Evolutionary conservation across 30 jellyfish, hydroid and myxozoan species (phyloP).

Genomic region (Euphysa ruthae): DNA sequence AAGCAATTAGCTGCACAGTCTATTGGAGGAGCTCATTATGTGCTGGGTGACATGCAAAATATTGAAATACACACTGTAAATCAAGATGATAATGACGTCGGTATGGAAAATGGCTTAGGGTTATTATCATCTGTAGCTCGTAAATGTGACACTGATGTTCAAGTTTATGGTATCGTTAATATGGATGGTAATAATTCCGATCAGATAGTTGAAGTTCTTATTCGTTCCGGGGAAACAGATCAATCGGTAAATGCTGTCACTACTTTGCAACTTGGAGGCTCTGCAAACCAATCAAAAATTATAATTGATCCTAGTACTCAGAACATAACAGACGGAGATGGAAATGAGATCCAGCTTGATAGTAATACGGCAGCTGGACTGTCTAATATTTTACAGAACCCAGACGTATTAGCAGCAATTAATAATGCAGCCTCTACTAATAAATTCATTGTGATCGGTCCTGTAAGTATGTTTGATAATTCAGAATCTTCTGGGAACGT

Average conservation of each 20-base stretch:
- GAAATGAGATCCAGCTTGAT: conserved; percentile 29
- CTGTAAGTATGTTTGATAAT: conserved; percentile 91
- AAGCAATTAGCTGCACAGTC: conserved; percentile 32
- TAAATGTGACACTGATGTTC: conserved; percentile 83
- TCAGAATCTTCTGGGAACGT: conserved; percentile 38
- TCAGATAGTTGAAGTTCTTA: conserved; percentile 95
- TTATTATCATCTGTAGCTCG: conserved; percentile 97
- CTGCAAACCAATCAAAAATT: conserved; percentile 33
- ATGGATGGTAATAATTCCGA: conserved; percentile 53
- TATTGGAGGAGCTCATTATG: conserved; percentile 28
- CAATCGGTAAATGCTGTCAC: conserved; percentile 40
- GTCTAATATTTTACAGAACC: conserved; percentile 90
- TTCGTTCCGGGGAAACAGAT: conserved; percentile 78
- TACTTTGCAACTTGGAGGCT: conserved; percentile 40
- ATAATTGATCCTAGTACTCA: conserved; percentile 38
- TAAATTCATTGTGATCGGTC: conserved; percentile 96
- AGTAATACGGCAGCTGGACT: conserved; percentile 72
- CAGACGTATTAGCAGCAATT: conserved; percentile 94
- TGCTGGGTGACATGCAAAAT: conserved; percentile 40
- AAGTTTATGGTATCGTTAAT: conserved; percentile 93
- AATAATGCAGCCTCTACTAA: conserved; percentile 96
- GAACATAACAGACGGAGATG: conserved; percentile 40
- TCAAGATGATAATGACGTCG: conserved; percentile 11
- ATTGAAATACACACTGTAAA: conserved; percentile 31
- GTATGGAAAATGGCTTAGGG: conserved; percentile 87